phyloP scores from a whole-genome alignment of 2,797 vertebrate species.

The Luscinia luscinia region DNA sequence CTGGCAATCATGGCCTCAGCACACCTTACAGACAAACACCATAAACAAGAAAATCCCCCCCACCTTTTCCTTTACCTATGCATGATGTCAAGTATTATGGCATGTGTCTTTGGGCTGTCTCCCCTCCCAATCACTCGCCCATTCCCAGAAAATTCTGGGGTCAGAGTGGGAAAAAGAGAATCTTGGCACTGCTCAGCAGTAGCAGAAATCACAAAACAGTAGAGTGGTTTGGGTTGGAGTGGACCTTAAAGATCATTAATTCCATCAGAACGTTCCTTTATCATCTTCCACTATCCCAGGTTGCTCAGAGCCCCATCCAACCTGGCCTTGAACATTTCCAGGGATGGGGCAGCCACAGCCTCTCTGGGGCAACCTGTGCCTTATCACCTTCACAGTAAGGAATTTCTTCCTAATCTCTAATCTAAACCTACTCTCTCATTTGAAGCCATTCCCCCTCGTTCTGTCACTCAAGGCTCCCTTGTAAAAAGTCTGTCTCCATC shows the following conservation, averaged over 20 bases:
- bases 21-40: not conserved
- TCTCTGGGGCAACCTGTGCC: not conserved
- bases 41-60: accelerated
- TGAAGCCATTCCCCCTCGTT: not conserved
- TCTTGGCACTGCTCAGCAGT: not conserved
- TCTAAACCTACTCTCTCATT: not conserved
- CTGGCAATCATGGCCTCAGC: not conserved
- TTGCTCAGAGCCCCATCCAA: not conserved
- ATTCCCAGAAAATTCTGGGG: accelerated
- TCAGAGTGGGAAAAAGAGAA: not conserved
- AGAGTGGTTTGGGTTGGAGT: not conserved
- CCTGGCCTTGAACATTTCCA: not conserved
- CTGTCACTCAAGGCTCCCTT: not conserved
- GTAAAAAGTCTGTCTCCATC: not conserved
- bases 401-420: not conserved
- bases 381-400: not conserved
- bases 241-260: not conserved
- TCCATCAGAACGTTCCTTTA: accelerated
- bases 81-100: not conserved
- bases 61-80: not conserved
- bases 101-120: not conserved
- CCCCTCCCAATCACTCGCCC: not conserved
- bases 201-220: not conserved
- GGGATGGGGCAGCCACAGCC: not conserved
- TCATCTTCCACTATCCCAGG: not conserved